Percentiles rank a stretch among this genome's conserved stretches.
Evolutionary conservation across 1,140 invertebrate genomes (phyloP).

Genomic region (Diuraphis noxia): DNA sequence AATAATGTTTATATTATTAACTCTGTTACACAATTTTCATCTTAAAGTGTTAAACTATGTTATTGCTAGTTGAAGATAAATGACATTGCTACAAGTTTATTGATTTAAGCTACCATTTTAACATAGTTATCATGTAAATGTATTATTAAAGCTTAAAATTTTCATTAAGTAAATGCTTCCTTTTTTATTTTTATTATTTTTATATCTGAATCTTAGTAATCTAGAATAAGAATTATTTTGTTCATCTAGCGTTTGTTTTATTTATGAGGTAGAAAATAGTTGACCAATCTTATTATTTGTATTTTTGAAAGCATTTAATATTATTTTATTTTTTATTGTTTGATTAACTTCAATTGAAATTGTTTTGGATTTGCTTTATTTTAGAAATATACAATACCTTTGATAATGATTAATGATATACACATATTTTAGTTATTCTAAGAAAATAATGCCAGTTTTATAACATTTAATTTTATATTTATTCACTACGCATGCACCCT

Average conservation of each 20-base stretch:
- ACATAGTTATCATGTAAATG: neutral
- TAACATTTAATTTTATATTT: neutral
- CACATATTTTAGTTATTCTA: neutral
- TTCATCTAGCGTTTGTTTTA: neutral
- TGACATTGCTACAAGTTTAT: neutral
- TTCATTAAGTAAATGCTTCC: neutral
- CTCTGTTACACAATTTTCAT: neutral
- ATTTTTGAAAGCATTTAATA: neutral
- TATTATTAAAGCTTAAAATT: neutral
- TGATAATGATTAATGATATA: neutral
- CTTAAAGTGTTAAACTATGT: neutral
- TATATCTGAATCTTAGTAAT: neutral
- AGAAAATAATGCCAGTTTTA: neutral
- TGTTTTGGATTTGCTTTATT: neutral
- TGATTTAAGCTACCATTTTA: neutral
- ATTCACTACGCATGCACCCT: neutral
- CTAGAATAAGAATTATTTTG: neutral
- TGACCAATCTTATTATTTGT: neutral
- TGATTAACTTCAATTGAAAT: neutral
- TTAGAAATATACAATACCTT: neutral
- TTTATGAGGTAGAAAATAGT: neutral
- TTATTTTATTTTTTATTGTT: neutral
- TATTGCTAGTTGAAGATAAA: neutral
- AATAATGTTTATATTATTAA: neutral
- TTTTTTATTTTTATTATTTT: neutral